Evolutionary conservation across 2,888 invertebrate species (phyloP).

Genomic region (Tetranychus truncatus): DNA sequence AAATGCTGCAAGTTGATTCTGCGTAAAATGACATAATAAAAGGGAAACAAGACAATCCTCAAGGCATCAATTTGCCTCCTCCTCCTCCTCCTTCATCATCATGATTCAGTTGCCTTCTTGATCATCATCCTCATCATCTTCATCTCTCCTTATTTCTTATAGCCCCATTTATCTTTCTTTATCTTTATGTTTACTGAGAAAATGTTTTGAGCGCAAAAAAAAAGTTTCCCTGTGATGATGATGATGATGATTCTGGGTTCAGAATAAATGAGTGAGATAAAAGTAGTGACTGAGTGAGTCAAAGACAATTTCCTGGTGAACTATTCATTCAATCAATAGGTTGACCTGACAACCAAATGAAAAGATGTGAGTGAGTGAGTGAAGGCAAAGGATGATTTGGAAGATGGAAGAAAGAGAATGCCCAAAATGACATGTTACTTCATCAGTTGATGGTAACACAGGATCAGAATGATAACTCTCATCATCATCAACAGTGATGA

Average conservation of each 20-base stretch:
- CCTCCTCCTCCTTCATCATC: not conserved
- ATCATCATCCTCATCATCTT: not conserved
- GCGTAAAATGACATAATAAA: not conserved
- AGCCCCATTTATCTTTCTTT: not conserved
- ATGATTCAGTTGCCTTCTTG: not conserved
- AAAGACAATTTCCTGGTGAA: not conserved
- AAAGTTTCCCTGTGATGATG: not conserved
- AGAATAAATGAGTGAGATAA: not conserved
- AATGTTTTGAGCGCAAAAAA: not conserved
- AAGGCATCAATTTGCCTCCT: not conserved
- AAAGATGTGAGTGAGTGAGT: not conserved
- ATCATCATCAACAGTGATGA: slow-evolving; percentile 1
- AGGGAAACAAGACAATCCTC: not conserved
- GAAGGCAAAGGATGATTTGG: not conserved
- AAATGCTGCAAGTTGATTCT: not conserved
- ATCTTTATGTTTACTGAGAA: not conserved
- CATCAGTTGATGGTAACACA: not conserved
- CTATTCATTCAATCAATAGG: not conserved
- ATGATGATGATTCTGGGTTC: not conserved
- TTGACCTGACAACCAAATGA: not conserved
- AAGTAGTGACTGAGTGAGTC: not conserved
- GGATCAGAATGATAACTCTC: not conserved
- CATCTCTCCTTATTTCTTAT: not conserved
- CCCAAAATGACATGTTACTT: not conserved
- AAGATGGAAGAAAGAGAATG: not conserved